Evolutionary conservation across 2,113 vertebrate species (phyloP), one percentile per base, ranked within the genome.

Genomic region (Heterochromis multidens): DNA sequence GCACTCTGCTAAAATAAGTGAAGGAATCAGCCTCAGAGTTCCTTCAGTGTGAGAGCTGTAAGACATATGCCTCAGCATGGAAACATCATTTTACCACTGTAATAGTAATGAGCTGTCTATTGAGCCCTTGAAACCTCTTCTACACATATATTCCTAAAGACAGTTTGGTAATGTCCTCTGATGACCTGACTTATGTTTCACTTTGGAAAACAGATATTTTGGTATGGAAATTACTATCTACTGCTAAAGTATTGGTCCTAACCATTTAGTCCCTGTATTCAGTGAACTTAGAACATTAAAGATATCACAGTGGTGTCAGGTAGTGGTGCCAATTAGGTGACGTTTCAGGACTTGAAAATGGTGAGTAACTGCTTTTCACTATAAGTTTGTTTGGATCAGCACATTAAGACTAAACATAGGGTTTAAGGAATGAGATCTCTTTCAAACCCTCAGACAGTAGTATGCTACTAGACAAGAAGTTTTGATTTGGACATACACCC

Each of bases 371-470:
- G 16, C 46, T 74, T 54, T 52, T 54, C n/a, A 52, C 46, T 54
- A 54, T 7, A 54, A n/a, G 4, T 21, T 57, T 46, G 40, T 19
- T n/a, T 54, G 11, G 29, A 49, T 54, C 70, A 74, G 46, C 46
- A 54, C 46, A 74, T 74, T 82, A 88, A 82, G 84, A 87, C 89
- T 79, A 16, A 72, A 29, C 9, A 70, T 33, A 60, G 31, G 40
- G 61, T 27, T n/a, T 37, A 23, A 13, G 29, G 23, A 74, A 14
- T 25, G 13, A 5, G 25, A 56, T 57, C 23, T 19, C 10, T 12
- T 25, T 52, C 62, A 29, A 19, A 11, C 16, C 13, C 59, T 35
- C 43, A 58, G 10, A 10, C 40, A 61, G 4, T 1, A 49, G n/a
- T 56, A 16, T 16, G 3, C 2, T 12, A 10, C n/a, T 2, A 17